Evolutionary conservation across 2,888 invertebrate genomes (phyloP), one percentile per base, ranked within the genome.

Genomic region (Netelia melanura): DNA sequence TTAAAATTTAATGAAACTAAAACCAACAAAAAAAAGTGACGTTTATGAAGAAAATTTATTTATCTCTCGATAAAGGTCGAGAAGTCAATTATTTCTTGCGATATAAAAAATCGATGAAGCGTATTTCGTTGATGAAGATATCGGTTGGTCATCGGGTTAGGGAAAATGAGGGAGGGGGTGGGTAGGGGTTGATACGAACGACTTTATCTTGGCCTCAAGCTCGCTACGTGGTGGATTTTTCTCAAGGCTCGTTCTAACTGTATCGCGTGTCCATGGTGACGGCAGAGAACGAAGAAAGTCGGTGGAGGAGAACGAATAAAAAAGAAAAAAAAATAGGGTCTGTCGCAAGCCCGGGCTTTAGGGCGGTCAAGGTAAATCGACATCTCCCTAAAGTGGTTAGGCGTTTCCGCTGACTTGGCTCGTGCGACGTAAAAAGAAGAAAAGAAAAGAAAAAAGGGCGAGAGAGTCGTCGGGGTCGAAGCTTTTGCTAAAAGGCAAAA

Each of bases 321-420:
- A 48, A 74, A 76, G 58, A 75, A 77, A 72, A 78, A 78, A 17
- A 17, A 17, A 17, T 17, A 48, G 78, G 79, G 58, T 75, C 76
- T 23, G 82, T 65, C 62, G 80, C 11, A 38, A 58, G 3, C 52
- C 52, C 65, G 75, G 68, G 67, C 72, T 10, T 44, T 58, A 71
- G 71, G 71, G 70, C 80, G 84, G 84, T 80, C 84, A 84, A 84
- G 80, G 84, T 80, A 80, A 84, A 84, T 80, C 65, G 71, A 84
- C 75, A 67, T 84, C 80, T 58, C 75, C 80, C 71, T 72, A 71
- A 76, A 80, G 84, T 76, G 61, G 75, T 84, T 80, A 80, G 76
- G 75, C 84, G 62, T 80, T 78, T 71, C 65, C 58, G 56, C 71
- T 65, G 76, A 56, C 67, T 68, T 70, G 3, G 62, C 81, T 83